Evolutionary conservation across 2,113 vertebrate genomes (phyloP).

Genomic region (Notarius lentiginosus): DNA sequence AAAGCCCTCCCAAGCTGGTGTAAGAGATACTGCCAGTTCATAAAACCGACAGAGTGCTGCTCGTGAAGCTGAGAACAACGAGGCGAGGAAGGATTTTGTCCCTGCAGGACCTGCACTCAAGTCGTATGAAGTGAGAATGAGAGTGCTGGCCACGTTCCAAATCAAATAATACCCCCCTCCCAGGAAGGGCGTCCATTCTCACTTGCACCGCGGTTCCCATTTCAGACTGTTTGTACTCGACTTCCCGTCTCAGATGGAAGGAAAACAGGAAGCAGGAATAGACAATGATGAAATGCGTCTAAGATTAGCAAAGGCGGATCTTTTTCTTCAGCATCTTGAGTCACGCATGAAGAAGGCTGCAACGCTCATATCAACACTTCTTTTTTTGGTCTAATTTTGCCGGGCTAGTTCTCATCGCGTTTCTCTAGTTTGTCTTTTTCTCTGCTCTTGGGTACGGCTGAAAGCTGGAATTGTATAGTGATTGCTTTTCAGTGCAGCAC

Average conservation of each 20-base stretch:
- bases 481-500: background rate
- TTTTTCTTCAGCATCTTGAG: conserved; percentile 8
- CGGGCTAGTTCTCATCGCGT: background rate
- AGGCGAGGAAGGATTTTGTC: background rate
- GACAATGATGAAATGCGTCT: conserved; percentile 29
- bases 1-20: background rate
- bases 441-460: background rate
- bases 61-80: background rate
- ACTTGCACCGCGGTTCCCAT: conserved; percentile 15
- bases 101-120: conserved; percentile 3
- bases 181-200: conserved; percentile 36
- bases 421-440: background rate
- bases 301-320: conserved; percentile 36
- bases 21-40: background rate
- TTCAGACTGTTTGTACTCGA: conserved; percentile 16
- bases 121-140: conserved; percentile 19
- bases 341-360: background rate
- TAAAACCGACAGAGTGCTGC: conserved; percentile 21
- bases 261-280: conserved; percentile 47
- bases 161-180: conserved; percentile 27
- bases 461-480: background rate
- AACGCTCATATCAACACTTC: background rate
- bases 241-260: conserved; percentile 34
- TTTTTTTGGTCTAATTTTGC: background rate
- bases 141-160: conserved; percentile 41